Evolutionary conservation across 2,113 vertebrate genomes (phyloP), one percentile per base, ranked within the genome.

Genomic region (human (Homo sapiens)): DNA sequence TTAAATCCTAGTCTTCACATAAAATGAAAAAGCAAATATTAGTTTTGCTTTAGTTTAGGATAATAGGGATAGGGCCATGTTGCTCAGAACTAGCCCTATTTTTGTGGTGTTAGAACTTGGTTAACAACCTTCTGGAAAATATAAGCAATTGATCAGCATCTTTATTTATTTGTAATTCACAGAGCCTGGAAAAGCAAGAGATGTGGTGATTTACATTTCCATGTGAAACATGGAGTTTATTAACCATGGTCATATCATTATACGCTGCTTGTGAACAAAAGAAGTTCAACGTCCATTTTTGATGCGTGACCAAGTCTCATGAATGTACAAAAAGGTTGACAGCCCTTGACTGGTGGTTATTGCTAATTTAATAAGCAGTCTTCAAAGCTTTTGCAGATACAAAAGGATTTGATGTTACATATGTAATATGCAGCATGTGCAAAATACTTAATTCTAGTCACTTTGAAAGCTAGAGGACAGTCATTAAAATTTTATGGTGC

Each of bases 401-500:
- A 98, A 98, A 98, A 95, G 96, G 97, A 98, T 98, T 97, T 97
- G 97, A 97, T 97, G 98, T 98, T 99, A 99, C 98, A 99, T 86
- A 95, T 98, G 98, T 99, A 99, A 98, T 97, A 96, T 96, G 97
- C 96, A 98, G 82, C 92, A 93, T 98, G 98, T 66, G 89, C 97
- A 98, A 99, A 99, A 98, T 98, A 97, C 98, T 98, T 98, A 98
- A 97, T 97, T 91, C 97, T 98, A 90, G 98, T 98, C 96, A 68
- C 98, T 99, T 99, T 99, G 98, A 99, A 99, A 99, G 93, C 96
- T 98, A 97, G 97, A 98, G 98, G 98, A 98, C 98, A 98, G 96
- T 98, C 98, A 99, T 99, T 98, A 99, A 99, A 98, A 97, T 99
- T 99, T 98, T 98, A 99, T 99, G 94, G 97, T 96, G 96, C 97